These are phyloP conservation scores for Branchipolynoe longqiensis DNA, from an alignment of 2,888 invertebrate species.

Conservation along the genomic window DNA sequence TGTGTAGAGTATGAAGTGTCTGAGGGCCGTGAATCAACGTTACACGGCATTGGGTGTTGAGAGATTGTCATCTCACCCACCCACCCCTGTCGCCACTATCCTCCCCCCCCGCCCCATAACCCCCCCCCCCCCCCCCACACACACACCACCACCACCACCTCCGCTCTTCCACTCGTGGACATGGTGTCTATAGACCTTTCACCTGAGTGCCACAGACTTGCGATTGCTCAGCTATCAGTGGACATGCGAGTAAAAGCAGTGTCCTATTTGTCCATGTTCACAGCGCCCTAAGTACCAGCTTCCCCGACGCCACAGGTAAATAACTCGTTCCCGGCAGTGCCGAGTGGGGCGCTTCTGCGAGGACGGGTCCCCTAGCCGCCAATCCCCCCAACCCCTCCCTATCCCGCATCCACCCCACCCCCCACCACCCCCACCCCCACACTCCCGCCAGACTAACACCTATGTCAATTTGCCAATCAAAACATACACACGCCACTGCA, in stretches of 20 bases:
- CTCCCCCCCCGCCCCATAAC: too few species aligned
- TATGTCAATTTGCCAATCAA: slow-evolving; percentile 51
- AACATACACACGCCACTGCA: slow-evolving; percentile 53
- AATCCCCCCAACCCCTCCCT: slow-evolving; percentile 24
- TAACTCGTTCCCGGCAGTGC: neutral
- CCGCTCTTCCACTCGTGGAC: too few species aligned
- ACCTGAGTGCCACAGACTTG: neutral
- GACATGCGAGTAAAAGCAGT: neutral
- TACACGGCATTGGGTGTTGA: too few species aligned
- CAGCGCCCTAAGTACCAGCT: slow-evolving; percentile 1
- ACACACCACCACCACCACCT: too few species aligned
- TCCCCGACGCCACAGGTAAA: slow-evolving; percentile 11
- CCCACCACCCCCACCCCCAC: neutral
- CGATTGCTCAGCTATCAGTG: slow-evolving; percentile 42
- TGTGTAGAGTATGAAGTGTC: neutral
- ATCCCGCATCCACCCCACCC: neutral
- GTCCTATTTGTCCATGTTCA: slow-evolving; percentile 14
- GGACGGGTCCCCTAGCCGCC: neutral
- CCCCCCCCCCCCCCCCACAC: too few species aligned
- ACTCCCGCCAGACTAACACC: slow-evolving; percentile 8
- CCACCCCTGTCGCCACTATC: too few species aligned
- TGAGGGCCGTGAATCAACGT: neutral
- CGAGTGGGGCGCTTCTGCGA: too few species aligned
- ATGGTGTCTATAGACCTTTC: slow-evolving; percentile 32
- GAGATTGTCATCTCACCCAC: too few species aligned